Conservation (phyloP, 2,797 vertebrate species). For the Schizopygopsis malacanthus region DNA sequence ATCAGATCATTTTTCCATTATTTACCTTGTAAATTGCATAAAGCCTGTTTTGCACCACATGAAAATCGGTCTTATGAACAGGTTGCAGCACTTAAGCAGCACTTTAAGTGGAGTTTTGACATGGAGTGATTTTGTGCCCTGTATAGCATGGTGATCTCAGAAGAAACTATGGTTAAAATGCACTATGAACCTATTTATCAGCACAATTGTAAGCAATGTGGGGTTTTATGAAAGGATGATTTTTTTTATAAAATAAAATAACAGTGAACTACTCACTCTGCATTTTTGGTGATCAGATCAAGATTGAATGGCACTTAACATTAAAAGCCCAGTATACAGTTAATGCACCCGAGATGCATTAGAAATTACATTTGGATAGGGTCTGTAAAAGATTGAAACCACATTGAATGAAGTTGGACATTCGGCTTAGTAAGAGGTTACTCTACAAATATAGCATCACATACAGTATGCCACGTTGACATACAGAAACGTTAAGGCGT, state of each 20-base stretch:
- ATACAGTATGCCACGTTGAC: neutral
- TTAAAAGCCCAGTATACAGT: neutral
- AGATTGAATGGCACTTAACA: neutral
- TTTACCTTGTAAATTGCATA: neutral
- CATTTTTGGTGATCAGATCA: neutral
- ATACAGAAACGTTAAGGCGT: neutral
- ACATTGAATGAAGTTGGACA: neutral
- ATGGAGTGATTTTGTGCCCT: neutral
- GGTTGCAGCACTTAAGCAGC: neutral
- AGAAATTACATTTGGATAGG: neutral
- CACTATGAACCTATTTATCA: neutral
- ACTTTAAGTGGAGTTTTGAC: neutral
- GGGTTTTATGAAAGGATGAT: neutral
- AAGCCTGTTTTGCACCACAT: neutral
- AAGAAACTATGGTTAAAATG: neutral
- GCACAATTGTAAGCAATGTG: neutral
- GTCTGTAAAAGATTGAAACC: neutral
- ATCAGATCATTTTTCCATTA: constrained; percentile 43
- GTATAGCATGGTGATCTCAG: neutral
- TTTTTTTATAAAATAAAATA: neutral
- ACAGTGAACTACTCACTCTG: neutral
- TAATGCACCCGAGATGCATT: neutral
- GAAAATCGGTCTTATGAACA: neutral
- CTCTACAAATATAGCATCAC: neutral
- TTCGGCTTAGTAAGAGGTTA: neutral